phyloP scores from a whole-genome alignment of 2,113 vertebrate species.

The Anoura caudifer region DNA sequence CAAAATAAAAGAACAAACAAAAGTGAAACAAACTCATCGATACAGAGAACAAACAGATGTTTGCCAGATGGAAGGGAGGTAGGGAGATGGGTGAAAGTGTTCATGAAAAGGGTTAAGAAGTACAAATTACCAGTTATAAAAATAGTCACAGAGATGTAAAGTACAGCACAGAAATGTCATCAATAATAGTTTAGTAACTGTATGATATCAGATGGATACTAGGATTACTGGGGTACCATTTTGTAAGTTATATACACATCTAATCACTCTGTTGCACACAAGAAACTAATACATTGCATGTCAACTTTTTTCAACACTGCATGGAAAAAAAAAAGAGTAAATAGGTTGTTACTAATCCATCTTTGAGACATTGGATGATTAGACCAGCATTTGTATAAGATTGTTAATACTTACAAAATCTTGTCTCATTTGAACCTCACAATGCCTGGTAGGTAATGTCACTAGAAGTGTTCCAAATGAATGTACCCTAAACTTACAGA shows the following conservation, averaged over 20 bases:
- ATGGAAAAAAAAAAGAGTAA: not conserved
- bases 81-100: no score
- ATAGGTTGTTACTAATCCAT: not conserved
- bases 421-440: not conserved
- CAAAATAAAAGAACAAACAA: not conserved
- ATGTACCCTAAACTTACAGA: constrained; percentile 7
- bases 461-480: constrained; percentile 30
- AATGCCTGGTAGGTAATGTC: not conserved
- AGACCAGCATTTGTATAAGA: not conserved
- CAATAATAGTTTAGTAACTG: not conserved
- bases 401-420: constrained; percentile 24
- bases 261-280: not conserved
- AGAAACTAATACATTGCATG: not conserved
- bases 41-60: not conserved
- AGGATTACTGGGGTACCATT: not conserved
- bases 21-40: not conserved
- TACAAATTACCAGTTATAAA: not conserved
- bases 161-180: not conserved
- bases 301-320: not conserved
- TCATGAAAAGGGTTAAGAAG: not conserved
- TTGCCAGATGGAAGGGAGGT: not conserved
- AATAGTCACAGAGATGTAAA: not conserved
- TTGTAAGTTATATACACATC: not conserved
- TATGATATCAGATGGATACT: not conserved
- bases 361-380: not conserved